Conservation (phyloP, 1,140 invertebrate genomes). For the Stratiolaelaps scimitus region DNA sequence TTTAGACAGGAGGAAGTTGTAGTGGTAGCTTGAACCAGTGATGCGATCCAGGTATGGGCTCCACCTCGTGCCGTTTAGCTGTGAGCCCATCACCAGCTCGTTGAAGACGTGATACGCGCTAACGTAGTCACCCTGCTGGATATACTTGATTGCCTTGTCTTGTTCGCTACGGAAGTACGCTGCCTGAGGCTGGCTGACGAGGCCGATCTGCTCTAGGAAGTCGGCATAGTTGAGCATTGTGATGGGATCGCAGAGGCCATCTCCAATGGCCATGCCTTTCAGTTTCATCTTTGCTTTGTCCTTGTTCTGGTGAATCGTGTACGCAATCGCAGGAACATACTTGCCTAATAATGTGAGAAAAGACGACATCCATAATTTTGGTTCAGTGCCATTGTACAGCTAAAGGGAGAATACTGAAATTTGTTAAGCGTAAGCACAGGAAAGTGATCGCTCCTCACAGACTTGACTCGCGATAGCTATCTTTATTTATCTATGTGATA, state of each 20-base stretch:
- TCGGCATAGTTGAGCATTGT: slow-evolving; percentile 31
- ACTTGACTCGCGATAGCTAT: no score
- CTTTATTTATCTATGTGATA: no score
- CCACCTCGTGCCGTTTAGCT: slow-evolving; percentile 43
- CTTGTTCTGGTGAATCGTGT: slow-evolving; percentile 40
- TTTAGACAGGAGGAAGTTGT: slow-evolving; percentile 58
- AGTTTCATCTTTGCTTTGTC: slow-evolving; percentile 39
- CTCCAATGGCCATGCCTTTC: slow-evolving; percentile 41
- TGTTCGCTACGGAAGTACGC: slow-evolving; percentile 23
- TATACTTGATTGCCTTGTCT: neutral
- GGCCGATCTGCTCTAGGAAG: slow-evolving; percentile 27
- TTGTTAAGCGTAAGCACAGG: no score
- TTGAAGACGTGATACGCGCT: neutral
- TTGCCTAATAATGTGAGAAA: slow-evolving; percentile 37
- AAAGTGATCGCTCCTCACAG: no score
- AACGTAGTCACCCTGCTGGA: neutral
- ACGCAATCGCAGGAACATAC: slow-evolving; percentile 41
- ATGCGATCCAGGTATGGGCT: slow-evolving; percentile 61
- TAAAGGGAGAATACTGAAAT: no score
- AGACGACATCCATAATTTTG: no score
- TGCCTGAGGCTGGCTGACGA: slow-evolving; percentile 30
- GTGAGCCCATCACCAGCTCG: neutral
- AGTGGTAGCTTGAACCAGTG: slow-evolving; percentile 63
- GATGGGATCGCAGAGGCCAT: slow-evolving; percentile 41
- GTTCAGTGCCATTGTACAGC: no score